Evolutionary conservation across 2,888 invertebrate species (phyloP).

Genomic region (Trissoscelio sp.): DNA sequence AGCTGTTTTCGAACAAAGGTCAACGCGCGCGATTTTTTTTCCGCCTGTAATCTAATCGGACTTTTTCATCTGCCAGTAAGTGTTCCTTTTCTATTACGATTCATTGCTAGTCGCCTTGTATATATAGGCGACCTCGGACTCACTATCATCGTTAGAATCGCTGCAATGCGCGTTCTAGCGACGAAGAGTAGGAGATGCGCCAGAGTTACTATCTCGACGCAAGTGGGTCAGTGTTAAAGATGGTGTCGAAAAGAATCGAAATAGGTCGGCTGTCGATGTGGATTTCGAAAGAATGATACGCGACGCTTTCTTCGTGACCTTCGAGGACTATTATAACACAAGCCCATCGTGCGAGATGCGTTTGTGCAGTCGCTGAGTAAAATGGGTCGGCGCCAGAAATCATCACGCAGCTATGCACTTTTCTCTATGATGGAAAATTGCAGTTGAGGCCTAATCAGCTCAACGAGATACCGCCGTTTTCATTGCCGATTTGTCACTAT

Average conservation of each 20-base stretch:
- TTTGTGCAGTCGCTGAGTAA: constrained; percentile 48
- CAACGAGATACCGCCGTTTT: constrained; percentile 44
- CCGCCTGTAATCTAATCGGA: constrained; percentile 57
- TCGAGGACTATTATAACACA: constrained; percentile 64
- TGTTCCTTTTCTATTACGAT: constrained; percentile 64
- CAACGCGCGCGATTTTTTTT: constrained; percentile 30
- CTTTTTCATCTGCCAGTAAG: constrained; percentile 59
- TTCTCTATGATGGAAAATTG: constrained; percentile 62
- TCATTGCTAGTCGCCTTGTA: constrained; percentile 66
- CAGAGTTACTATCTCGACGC: constrained; percentile 56
- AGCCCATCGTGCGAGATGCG: constrained; percentile 48
- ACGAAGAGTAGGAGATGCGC: constrained; percentile 63
- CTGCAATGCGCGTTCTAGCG: constrained; percentile 54
- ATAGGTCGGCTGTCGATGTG: constrained; percentile 61
- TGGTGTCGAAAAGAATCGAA: constrained; percentile 77
- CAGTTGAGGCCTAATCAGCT: constrained; percentile 44
- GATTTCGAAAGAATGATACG: constrained; percentile 67
- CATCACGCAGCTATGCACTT: constrained; percentile 51
- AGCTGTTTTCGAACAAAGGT: constrained; percentile 39
- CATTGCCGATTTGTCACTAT: constrained; percentile 37
- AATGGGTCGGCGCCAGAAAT: constrained; percentile 68
- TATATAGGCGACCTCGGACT: constrained; percentile 64
- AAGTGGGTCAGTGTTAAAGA: constrained; percentile 79
- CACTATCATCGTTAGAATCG: constrained; percentile 68
- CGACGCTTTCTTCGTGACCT: constrained; percentile 67